Evolutionary conservation across 2,113 vertebrate species (phyloP).

Genomic region (Girardinichthys multiradiatus): DNA sequence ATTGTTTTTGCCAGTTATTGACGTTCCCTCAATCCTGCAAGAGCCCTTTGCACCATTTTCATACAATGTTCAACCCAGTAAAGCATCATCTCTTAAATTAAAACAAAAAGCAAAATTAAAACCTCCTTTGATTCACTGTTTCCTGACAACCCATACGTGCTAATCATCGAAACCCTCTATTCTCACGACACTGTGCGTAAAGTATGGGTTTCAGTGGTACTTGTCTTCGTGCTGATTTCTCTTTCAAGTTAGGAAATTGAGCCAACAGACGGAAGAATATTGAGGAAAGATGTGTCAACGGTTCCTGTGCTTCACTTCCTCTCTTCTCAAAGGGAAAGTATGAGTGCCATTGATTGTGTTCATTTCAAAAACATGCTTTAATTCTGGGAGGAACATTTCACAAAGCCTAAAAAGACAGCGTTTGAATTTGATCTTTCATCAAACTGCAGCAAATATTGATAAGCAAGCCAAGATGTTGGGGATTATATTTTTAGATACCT

Average conservation of each 20-base stretch:
- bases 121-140: neutral
- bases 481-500: neutral
- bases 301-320: conserved; percentile 67
- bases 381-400: neutral
- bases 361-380: conserved; percentile 9
- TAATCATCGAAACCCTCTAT: neutral
- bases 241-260: conserved; percentile 59
- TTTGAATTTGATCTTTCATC: conserved; percentile 1
- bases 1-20: neutral
- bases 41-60: neutral
- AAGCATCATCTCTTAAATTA: neutral
- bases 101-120: too few species aligned
- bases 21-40: neutral
- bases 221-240: conserved; percentile 29
- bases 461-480: neutral
- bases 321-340: conserved; percentile 51
- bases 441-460: neutral
- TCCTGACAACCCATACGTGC: neutral
- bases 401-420: neutral
- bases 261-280: conserved; percentile 53
- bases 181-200: neutral
- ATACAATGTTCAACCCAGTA: neutral
- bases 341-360: conserved; percentile 41
- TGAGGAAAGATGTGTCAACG: conserved; percentile 62
- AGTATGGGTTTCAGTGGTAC: neutral